Evolutionary conservation across 2,888 invertebrate genomes (phyloP), one percentile per base, ranked within the genome.

Genomic region (Pseudoips prasinana): DNA sequence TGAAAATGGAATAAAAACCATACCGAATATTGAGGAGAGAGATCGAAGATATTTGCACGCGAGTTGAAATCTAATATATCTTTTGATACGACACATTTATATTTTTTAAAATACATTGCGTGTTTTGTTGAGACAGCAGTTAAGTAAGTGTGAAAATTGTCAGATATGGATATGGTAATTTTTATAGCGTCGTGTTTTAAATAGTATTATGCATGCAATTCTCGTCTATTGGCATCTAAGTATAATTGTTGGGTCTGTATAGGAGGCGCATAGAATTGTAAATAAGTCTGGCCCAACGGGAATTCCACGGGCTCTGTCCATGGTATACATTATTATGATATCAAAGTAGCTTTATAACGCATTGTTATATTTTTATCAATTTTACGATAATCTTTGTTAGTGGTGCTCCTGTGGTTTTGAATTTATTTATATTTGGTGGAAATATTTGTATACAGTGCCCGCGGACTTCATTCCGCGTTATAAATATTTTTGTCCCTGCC

Each of bases 21-120:
- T 39, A 39, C 42, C 29, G 25, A 50, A 46, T 44, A 37, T 36
- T 40, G 33, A 49, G 48, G 47, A 51, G 59, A 53, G 63, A 64
- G 63, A 70, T 70, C 58, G 59, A 57, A 70, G 59, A 74, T 70
- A 68, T 64, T 65, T 57, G 62, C 72, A 73, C 76, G 74, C 68
- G 65, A 63, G 40, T 40, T 47, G 73, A 64, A 72, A 53, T 46
- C 33, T 34, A 58, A 62, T 46, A 38, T 37, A 28, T 39, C 35
- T 39, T 35, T 25, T 18, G 19, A 34, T 10, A 25, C 39, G 38
- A 46, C 45, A 35, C 23, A 26, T 25, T 41, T 10, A 11, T 24
- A 49, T 40, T 14, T 7, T 9, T 26, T 31, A 23, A 29, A 23
- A 44, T 52, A 32, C 57, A 51, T 47, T 46, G 46, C 55, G 25